Percentiles rank a stretch among this genome's conserved stretches.
These are phyloP conservation scores for Xanthia togata DNA, from an alignment of 2,888 invertebrate genomes.

Conservation along the genomic window DNA sequence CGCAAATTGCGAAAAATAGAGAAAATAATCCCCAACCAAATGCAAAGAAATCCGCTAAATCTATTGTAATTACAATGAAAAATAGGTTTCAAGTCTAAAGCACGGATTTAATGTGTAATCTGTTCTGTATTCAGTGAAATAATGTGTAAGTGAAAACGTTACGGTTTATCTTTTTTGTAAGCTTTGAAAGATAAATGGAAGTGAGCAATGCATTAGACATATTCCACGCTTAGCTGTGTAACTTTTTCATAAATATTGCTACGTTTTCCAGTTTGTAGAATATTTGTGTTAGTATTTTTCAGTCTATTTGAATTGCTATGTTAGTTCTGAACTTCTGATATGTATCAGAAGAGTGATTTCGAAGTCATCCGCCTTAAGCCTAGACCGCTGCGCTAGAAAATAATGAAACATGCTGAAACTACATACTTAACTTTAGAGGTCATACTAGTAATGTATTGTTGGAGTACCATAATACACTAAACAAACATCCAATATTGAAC, in stretches of 20 bases:
- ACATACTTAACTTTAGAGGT: conserved; percentile 64
- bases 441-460: conserved; percentile 40
- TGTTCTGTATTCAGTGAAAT: conserved; percentile 13
- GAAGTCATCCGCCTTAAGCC: conserved; percentile 63
- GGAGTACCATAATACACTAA: not conserved
- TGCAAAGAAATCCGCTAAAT: not conserved
- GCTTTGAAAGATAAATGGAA: conserved; percentile 30
- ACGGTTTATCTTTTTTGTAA: conserved; percentile 5
- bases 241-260: not conserved
- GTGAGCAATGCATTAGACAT: conserved; percentile 9
- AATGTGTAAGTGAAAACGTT: conserved; percentile 15
- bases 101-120: conserved; percentile 31
- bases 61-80: conserved; percentile 12
- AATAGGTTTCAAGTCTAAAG: conserved; percentile 26
- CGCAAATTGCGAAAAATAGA: not conserved
- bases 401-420: conserved; percentile 46
- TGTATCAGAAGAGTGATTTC: conserved; percentile 1
- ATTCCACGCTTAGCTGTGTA: not conserved
- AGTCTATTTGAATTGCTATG: not conserved
- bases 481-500: not conserved
- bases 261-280: too few species aligned
- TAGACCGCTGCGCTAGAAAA: conserved; percentile 69
- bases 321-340: not conserved
- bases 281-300: not conserved
- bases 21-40: not conserved